Percentiles rank a stretch among this genome's conserved stretches.
These are phyloP conservation scores for Lutraria rhynchaena DNA, from an alignment of 1,140 invertebrate genomes.

Conservation along the genomic window DNA sequence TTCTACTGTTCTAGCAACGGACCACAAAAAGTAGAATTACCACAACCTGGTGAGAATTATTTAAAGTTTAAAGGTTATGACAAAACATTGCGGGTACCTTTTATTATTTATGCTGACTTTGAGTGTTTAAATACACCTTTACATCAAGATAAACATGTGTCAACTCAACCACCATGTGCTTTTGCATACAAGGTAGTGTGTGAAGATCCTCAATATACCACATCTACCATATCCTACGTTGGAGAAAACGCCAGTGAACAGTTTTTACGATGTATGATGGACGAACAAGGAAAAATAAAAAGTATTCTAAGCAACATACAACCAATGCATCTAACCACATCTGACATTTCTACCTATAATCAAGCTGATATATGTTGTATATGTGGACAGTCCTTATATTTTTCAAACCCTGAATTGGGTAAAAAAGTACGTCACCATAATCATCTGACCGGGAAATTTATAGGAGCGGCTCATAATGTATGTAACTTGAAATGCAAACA, in stretches of 20 bases:
- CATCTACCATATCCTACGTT: conserved; percentile 10
- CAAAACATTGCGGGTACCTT: background rate
- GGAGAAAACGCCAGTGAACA: background rate
- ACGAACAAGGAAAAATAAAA: conserved; percentile 12
- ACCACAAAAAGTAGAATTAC: conserved; percentile 7
- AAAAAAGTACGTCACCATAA: conserved; percentile 18
- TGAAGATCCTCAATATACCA: background rate
- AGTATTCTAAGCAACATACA: background rate
- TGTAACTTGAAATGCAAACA: conserved; percentile 51
- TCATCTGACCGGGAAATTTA: conserved; percentile 35
- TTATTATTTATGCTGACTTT: conserved; percentile 16
- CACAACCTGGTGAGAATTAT: background rate
- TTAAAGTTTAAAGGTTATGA: conserved; percentile 11
- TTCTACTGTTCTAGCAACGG: conserved; percentile 2
- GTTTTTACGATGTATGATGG: background rate
- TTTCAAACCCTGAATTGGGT: background rate
- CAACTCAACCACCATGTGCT: background rate
- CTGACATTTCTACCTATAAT: conserved; percentile 12
- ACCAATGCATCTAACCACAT: conserved; percentile 5
- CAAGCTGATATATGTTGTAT: conserved; percentile 10
- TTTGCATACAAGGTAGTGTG: conserved; percentile 23
- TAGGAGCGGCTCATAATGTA: conserved; percentile 29
- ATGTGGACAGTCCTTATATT: conserved; percentile 56
- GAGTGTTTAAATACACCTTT: background rate
- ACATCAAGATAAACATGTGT: too few relatives aligned